Percentiles rank a stretch among this genome's conserved stretches.
Evolutionary conservation across 2,797 vertebrate genomes (phyloP).

Genomic region (Poecilia velifera): DNA sequence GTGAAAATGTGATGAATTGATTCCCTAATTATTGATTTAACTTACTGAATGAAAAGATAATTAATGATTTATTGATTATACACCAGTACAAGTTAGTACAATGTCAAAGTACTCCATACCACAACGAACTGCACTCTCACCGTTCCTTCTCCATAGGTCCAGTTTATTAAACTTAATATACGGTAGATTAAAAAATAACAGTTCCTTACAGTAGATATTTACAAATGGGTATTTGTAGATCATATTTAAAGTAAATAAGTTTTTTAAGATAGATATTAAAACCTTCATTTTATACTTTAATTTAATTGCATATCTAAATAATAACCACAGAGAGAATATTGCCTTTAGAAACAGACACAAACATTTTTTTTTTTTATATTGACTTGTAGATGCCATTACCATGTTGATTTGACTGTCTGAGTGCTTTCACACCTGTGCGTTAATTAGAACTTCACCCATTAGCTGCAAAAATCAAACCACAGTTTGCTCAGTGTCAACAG

Average conservation of each 20-base stretch:
- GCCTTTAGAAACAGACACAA: neutral
- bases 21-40: neutral
- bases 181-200: neutral
- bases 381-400: conserved; percentile 15
- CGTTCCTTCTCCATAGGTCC: neutral
- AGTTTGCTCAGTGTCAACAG: neutral
- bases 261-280: neutral
- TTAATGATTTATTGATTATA: no score
- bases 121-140: no score
- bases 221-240: neutral
- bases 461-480: neutral
- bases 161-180: neutral
- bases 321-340: neutral
- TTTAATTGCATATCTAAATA: neutral
- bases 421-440: conserved; percentile 60
- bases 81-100: no score
- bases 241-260: neutral
- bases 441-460: conserved; percentile 57
- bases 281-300: neutral
- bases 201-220: no score
- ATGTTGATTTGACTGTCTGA: conserved; percentile 26
- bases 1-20: neutral
- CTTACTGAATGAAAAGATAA: no score
- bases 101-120: no score
- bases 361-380: neutral